Base-by-base conservation (phyloP, 2,888 invertebrate genomes). In the Pollenia labialis region DNA sequence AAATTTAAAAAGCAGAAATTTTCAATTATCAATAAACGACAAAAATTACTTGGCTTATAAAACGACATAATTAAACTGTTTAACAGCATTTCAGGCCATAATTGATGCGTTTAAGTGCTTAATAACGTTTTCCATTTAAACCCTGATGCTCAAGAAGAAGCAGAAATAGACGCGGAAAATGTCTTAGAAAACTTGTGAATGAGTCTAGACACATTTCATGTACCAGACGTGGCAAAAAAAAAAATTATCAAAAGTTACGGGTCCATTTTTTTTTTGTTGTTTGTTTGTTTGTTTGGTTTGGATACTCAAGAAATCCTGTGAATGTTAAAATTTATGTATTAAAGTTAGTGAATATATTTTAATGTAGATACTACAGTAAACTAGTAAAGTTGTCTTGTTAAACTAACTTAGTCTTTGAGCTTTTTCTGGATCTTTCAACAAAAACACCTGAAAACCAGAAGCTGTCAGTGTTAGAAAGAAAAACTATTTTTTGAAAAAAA, bases 101-200 rank as follows among this genome's bases (percentile, higher is more conserved):
- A 85, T 81, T 77, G 81, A 85, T 81, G 85, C 68, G 46, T 72
- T 81, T 77, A 71, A 77, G 56, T 71, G 83, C 77, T 64, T 64
- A 23, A 64, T 50, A 80, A n/a, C 58, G 11, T 71, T 69, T 58
- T 58, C 2, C 18, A 50, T 48, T 58, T 50, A 56, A 8, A 76
- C 46, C 23, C 46, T 56, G 4, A 14, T 18, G 18, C 18, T 14
- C 14, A 42, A 18, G 14, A 9, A 10, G 12, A 16, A 7, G 1
- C n/a, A 46, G 44, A 71, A 44, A 18, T 18, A 64, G 12, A 71
- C 16, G 69, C 62, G 68, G 68, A 68, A 81, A 68, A 52, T 60
- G 40, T 64, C 64, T 46, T 32, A 32, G 4, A 64, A 64, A 72
- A 48, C 54, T 75, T 58, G 60, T 50, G 23, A 81, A 81, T 58